These are phyloP conservation scores for Zaprionus ghesquierei DNA, from an alignment of 1,140 invertebrate species.

Conservation along the genomic window DNA sequence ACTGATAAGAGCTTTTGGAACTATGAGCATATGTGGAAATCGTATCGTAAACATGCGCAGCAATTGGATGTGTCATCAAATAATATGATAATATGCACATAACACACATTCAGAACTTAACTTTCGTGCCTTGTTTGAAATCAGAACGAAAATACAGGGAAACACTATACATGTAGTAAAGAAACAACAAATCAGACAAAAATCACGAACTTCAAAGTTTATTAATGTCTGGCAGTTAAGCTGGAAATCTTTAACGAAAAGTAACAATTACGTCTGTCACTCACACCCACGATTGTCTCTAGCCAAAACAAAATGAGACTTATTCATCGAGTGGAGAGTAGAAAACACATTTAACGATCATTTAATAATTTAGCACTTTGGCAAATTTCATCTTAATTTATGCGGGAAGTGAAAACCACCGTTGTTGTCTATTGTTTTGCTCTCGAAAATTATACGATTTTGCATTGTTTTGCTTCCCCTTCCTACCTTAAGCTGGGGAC, in stretches of 20 bases:
- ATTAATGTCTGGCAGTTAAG: conserved; percentile 2
- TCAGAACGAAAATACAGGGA: not conserved
- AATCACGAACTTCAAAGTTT: not conserved
- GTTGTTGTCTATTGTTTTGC: conserved; percentile 30
- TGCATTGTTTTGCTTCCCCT: conserved; percentile 25
- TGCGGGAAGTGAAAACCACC: conserved; percentile 38
- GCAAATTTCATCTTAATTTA: conserved; percentile 69
- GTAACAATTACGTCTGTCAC: not conserved
- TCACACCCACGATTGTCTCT: conserved; percentile 29
- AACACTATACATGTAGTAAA: not conserved
- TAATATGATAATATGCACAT: not conserved
- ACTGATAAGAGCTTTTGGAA: conserved; percentile 19
- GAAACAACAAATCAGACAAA: not conserved
- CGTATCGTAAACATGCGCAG: not conserved
- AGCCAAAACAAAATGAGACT: conserved; percentile 25
- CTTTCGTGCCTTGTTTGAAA: not conserved
- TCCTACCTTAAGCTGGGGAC: conserved; percentile 9
- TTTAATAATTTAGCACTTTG: conserved; percentile 78
- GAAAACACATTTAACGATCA: conserved; percentile 68
- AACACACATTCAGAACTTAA: not conserved
- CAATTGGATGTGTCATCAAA: conserved; percentile 2
- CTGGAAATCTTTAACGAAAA: not conserved
- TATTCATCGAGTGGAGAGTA: not conserved
- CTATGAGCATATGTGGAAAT: not conserved
- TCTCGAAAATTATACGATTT: conserved; percentile 12